Conservation (phyloP, 1,140 invertebrate genomes). For the Campodea augens region DNA sequence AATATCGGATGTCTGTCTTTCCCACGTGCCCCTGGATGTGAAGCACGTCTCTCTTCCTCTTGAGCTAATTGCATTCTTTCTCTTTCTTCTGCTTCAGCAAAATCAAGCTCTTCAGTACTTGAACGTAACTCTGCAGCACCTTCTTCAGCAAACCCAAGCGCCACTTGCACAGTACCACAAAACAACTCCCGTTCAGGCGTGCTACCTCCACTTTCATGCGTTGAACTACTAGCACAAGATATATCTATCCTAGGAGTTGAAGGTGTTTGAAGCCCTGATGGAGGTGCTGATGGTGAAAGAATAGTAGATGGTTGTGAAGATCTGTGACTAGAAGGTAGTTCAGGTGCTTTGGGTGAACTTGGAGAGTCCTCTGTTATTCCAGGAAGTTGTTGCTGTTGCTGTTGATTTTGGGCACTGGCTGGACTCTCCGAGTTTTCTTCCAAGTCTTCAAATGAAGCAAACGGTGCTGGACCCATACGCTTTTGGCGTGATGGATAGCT, state of each 20-base stretch:
- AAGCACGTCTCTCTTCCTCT: constrained; percentile 15
- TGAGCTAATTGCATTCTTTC: constrained; percentile 13
- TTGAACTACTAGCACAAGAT: constrained; percentile 64
- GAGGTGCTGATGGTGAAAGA: too few species aligned
- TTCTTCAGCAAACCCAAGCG: constrained; percentile 47
- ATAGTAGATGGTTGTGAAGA: too few species aligned
- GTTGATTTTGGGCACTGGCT: constrained; percentile 25
- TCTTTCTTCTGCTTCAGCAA: constrained; percentile 26
- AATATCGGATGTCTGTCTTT: constrained; percentile 11
- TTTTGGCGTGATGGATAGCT: constrained; percentile 32
- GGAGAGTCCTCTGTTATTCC: constrained; percentile 47
- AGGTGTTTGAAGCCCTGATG: constrained; percentile 36
- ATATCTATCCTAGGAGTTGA: constrained; percentile 67
- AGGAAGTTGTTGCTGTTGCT: constrained; percentile 29
- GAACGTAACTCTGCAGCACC: constrained; percentile 58
- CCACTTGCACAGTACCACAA: constrained; percentile 21
- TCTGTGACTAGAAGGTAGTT: too few species aligned
- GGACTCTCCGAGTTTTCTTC: constrained; percentile 59
- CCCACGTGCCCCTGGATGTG: constrained; percentile 11
- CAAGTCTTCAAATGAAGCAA: constrained; percentile 78
- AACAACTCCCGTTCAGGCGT: constrained; percentile 57
- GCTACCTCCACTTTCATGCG: constrained; percentile 59
- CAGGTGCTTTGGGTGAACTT: too few species aligned
- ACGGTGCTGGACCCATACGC: constrained; percentile 70
- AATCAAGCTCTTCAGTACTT: constrained; percentile 65